These are phyloP conservation scores for Bergia puertoricense DNA, from an alignment of 92 coral and sea anemone species.

Conservation along the genomic window DNA sequence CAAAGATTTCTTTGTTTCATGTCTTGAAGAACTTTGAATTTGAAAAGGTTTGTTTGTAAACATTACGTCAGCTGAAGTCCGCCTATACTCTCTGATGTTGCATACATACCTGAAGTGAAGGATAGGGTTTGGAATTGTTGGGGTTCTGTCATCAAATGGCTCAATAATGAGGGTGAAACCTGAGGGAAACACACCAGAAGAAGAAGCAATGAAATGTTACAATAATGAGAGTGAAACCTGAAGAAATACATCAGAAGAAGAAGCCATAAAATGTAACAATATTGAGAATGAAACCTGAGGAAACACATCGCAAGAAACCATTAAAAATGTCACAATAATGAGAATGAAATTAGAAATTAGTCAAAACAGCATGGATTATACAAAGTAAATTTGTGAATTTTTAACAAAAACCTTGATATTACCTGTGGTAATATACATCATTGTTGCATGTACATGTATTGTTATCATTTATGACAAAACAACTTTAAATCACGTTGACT, in stretches of 20 bases:
- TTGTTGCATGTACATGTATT: no score
- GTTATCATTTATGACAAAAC: no score
- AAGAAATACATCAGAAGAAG: background rate
- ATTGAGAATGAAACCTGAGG: no score
- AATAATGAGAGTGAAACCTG: constrained; percentile 89
- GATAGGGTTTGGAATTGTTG: constrained; percentile 97
- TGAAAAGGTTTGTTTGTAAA: no score
- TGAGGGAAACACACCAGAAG: constrained; percentile 5
- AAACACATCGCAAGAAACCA: background rate
- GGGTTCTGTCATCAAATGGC: constrained; percentile 98
- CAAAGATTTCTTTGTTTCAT: no score
- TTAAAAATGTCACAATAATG: background rate
- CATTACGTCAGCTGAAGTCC: no score
- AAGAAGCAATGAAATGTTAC: constrained; percentile 8
- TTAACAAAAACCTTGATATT: background rate
- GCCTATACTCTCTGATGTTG: background rate
- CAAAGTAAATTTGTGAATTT: background rate
- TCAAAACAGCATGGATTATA: background rate
- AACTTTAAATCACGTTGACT: background rate
- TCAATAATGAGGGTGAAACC: constrained; percentile 92
- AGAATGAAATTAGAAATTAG: background rate
- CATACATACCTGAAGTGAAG: constrained; percentile 85
- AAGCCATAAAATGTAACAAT: background rate
- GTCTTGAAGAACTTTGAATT: no score
- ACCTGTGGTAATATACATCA: background rate